These are phyloP conservation scores for Tonatia bakeri DNA, from an alignment of 2,113 vertebrate species.

Conservation along the genomic window DNA sequence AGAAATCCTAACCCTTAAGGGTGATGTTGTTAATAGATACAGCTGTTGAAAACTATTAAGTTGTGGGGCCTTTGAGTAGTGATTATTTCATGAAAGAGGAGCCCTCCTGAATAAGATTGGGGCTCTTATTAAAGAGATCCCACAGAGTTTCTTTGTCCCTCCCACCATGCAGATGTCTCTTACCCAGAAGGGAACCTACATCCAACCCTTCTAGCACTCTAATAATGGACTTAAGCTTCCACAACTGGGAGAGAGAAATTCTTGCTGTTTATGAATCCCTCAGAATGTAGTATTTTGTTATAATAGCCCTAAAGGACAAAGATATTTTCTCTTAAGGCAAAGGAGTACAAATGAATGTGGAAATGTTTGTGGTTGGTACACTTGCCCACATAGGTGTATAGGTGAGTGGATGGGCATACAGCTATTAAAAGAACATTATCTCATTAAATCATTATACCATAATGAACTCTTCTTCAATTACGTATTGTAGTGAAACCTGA, in stretches of 20 bases:
- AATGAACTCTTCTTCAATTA: not conserved
- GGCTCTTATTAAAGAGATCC: not conserved
- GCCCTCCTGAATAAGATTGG: no score
- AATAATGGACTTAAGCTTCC: not conserved
- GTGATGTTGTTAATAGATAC: not conserved
- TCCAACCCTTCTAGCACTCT: not conserved
- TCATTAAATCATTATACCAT: not conserved
- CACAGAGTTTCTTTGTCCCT: not conserved
- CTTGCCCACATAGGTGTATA: not conserved
- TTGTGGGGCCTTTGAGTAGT: not conserved
- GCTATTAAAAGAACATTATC: not conserved
- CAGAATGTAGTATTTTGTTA: not conserved
- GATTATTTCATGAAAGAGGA: not conserved
- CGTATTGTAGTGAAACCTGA: not conserved
- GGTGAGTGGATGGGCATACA: not conserved
- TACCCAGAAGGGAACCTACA: not conserved
- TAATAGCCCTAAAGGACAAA: not conserved
- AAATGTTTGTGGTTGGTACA: not conserved
- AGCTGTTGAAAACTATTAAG: not conserved
- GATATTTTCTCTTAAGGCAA: not conserved
- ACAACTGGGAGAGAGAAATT: not conserved
- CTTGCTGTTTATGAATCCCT: not conserved
- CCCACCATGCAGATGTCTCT: not conserved
- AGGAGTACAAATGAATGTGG: not conserved
- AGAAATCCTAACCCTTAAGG: not conserved